Evolutionary conservation across 23 tunicate genomes (phyloP).

Genomic region (Styela plicata): DNA sequence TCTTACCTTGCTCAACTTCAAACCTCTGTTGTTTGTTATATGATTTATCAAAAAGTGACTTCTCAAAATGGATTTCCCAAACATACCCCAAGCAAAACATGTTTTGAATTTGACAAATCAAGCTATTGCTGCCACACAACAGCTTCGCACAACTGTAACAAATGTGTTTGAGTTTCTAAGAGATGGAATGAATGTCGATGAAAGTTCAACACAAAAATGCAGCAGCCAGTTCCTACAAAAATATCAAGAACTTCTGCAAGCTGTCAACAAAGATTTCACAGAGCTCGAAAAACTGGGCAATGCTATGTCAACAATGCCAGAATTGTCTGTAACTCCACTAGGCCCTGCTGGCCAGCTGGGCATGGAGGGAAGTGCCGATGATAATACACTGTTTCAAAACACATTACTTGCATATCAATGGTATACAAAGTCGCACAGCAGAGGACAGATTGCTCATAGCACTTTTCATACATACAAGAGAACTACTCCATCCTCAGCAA

Average conservation of each 20-base stretch:
- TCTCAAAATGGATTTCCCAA: background rate
- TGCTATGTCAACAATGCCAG: constrained; percentile 49
- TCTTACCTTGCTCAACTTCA: too few relatives aligned
- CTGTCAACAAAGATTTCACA: constrained; percentile 82
- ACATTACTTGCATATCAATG: constrained; percentile 65
- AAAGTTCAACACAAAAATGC: constrained; percentile 28
- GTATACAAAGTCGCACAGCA: constrained; percentile 57
- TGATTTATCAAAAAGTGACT: too few relatives aligned
- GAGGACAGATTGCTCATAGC: constrained; percentile 38
- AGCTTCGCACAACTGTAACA: constrained; percentile 74
- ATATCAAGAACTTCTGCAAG: constrained; percentile 72
- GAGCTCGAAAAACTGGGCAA: constrained; percentile 78
- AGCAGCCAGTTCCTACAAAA: constrained; percentile 59
- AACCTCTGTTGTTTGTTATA: too few relatives aligned
- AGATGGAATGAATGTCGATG: constrained; percentile 75
- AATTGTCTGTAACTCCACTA: constrained; percentile 31
- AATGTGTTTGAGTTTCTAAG: constrained; percentile 75
- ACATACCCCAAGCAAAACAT: constrained; percentile 6
- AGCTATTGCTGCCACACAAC: constrained; percentile 67
- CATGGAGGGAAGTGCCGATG: constrained; percentile 55
- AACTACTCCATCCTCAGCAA: constrained; percentile 28
- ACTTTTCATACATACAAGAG: constrained; percentile 38
- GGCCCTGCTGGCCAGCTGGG: constrained; percentile 63
- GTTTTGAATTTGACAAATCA: background rate
- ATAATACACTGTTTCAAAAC: constrained; percentile 38